Evolutionary conservation across 2,797 vertebrate genomes (phyloP).

Genomic region (Enteromius paludinosus): DNA sequence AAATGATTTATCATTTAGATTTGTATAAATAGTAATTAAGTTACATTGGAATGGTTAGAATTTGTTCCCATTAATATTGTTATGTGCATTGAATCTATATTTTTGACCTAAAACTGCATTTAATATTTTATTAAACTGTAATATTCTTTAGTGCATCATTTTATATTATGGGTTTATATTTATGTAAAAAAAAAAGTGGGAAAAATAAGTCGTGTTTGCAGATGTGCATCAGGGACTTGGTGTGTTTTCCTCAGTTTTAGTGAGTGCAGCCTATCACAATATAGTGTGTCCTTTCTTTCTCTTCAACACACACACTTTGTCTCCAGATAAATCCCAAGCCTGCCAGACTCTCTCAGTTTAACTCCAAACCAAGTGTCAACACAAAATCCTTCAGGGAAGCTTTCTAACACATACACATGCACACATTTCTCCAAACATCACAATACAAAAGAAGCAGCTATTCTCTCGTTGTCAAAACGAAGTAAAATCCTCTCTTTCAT

Average conservation of each 20-base stretch:
- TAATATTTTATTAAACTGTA: not conserved
- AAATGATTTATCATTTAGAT: not conserved
- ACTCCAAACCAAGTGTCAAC: constrained; percentile 43
- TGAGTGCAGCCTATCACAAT: constrained; percentile 34
- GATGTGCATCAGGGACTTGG: constrained; percentile 2
- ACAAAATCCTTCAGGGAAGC: constrained; percentile 33
- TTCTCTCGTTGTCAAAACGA: constrained; percentile 42
- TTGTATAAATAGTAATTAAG: no score
- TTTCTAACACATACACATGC: constrained; percentile 32
- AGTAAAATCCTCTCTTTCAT: constrained; percentile 48
- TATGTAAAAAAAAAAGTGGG: not conserved
- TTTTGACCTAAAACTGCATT: not conserved
- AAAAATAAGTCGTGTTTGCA: constrained; percentile 1
- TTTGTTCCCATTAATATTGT: not conserved
- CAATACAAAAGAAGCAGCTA: constrained; percentile 40
- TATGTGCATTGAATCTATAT: not conserved
- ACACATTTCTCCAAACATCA: constrained; percentile 34
- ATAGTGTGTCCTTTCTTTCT: constrained; percentile 35
- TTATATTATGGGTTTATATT: not conserved
- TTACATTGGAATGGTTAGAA: not conserved
- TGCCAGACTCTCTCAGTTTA: constrained; percentile 41
- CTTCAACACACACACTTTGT: constrained; percentile 28
- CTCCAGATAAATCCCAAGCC: constrained; percentile 40
- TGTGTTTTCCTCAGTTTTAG: constrained; percentile 12
- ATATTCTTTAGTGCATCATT: not conserved